Evolutionary conservation across 1,140 invertebrate species (phyloP).

Genomic region (Pinna nobilis): DNA sequence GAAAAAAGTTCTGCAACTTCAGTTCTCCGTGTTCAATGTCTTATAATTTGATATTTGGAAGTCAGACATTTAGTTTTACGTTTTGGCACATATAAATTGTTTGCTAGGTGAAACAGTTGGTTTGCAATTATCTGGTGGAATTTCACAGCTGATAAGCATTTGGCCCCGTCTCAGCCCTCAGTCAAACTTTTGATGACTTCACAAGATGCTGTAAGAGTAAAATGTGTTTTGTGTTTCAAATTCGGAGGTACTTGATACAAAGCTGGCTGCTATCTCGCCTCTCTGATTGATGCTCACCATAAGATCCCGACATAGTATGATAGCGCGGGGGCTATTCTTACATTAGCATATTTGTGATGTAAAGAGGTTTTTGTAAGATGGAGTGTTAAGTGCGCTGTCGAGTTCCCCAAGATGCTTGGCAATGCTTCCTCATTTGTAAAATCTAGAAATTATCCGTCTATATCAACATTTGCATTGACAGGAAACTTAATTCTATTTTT

Average conservation of each 20-base stretch:
- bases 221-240: slow-evolving; percentile 22
- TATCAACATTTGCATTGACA: too few relatives aligned
- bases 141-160: slow-evolving; percentile 27
- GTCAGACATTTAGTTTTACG: background rate
- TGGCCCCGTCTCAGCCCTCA: slow-evolving; percentile 20
- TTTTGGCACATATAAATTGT: slow-evolving; percentile 2
- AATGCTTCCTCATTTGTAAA: too few relatives aligned
- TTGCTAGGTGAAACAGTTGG: background rate
- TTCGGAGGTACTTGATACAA: slow-evolving; percentile 19
- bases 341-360: too few relatives aligned
- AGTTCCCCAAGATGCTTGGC: too few relatives aligned
- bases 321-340: too few relatives aligned
- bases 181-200: slow-evolving; percentile 18
- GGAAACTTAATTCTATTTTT: too few relatives aligned
- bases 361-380: too few relatives aligned
- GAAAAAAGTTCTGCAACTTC: too few relatives aligned
- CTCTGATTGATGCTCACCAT: slow-evolving; percentile 22
- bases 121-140: slow-evolving; percentile 19
- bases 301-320: slow-evolving; percentile 16
- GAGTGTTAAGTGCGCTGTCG: too few relatives aligned
- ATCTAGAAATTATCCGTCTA: too few relatives aligned
- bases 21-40: slow-evolving; percentile 2
- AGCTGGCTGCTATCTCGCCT: slow-evolving; percentile 4
- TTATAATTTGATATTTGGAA: slow-evolving; percentile 3
- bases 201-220: slow-evolving; percentile 17